Base-by-base conservation (phyloP, 2,113 vertebrate species). In the Colossoma macropomum region DNA sequence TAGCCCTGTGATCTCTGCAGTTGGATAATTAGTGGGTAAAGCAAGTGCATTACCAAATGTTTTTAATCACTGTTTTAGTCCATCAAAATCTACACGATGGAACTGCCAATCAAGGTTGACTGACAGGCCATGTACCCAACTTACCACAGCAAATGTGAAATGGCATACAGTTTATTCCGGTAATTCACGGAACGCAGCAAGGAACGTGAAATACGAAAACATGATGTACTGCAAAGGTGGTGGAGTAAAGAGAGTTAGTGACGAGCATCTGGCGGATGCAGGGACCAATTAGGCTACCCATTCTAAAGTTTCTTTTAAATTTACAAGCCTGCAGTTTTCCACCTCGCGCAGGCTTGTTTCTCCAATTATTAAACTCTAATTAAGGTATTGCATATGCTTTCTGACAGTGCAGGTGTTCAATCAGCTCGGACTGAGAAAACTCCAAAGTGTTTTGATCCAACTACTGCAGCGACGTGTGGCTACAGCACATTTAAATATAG, bases 311-410 rank as follows among this genome's bases (percentile, higher is more conserved):
- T 83, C 60, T 62, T 34, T 79, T 59, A 75, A 85, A 84, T 32
- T 74, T 50, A 78, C 86, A 86, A 87, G 72, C 59, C 73, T 17
- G 48, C 59, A 74, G 23, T 77, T 66, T 75, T 78, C 48, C 38
- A 62, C 28, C 63, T 38, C 60, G n/a, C 27, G 27, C 30, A 45
- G 63, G 69, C 75, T 28, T 73, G 13, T 70, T 79, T 84, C 52
- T 54, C 56, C 73, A 4, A 68, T 74, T 82, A 87, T 85, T 84
- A 87, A 84, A 87, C 41, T 10, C 79, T 84, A 84, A 82, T 86
- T 84, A 87, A 75, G n/a, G 76, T 9, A 16, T 52, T 59, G 76
- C 60, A 85, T 71, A 82, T 62, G 81, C 79, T 79, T 70, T 19
- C 8, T 56, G 45, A 52, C 75, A 84, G 75, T 69, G 77, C 77